Evolutionary conservation across 1,140 invertebrate genomes (phyloP), one percentile per base, ranked within the genome.

Genomic region (Dermatophagoides farinae): DNA sequence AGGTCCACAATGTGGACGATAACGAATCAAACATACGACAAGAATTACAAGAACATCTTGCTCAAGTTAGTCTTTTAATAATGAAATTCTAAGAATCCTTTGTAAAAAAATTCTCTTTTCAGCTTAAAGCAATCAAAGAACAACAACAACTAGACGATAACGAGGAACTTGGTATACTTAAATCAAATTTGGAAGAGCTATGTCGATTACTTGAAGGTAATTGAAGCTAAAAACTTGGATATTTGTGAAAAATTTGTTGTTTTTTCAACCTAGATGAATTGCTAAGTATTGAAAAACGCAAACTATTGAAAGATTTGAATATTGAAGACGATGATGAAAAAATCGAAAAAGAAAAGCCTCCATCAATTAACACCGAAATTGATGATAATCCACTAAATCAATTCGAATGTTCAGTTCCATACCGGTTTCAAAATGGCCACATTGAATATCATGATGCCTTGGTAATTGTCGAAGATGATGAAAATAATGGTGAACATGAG

Each of bases 371-470:
- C 6, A 59, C 12, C 23, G 43, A 25, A 46, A 59, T 6, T 23
- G 10, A 12, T 10, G 16, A 52, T 14, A 11, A 46, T 16, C 8
- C 54, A 8, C 22, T 54, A 16, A 59, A 61, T n/a, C 58, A 44
- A 18, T 18, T 61, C 6, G 46, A 55, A 55, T 61, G 59, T 57
- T 59, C 22, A 8, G 59, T 39, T 39, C 59, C 59, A 25, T 61
- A 22, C 10, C 16, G 53, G 6, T 31, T 38, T 16, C 23, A 14
- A 57, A 55, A 61, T 37, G 57, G 57, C 1, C 6, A 38, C 47
- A 22, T 58, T n/a, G 37, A 22, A n/a, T 61, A 61, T 44, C 59
- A 61, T 39, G 40, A 61, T 39, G 59, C 46, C 10, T 14, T 59
- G 6, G 23, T 59, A 23, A 61, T 52, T 6, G 16, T 25, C n/a